phyloP scores from a whole-genome alignment of 2,113 vertebrate genomes.

The Alligator mississippiensis region DNA sequence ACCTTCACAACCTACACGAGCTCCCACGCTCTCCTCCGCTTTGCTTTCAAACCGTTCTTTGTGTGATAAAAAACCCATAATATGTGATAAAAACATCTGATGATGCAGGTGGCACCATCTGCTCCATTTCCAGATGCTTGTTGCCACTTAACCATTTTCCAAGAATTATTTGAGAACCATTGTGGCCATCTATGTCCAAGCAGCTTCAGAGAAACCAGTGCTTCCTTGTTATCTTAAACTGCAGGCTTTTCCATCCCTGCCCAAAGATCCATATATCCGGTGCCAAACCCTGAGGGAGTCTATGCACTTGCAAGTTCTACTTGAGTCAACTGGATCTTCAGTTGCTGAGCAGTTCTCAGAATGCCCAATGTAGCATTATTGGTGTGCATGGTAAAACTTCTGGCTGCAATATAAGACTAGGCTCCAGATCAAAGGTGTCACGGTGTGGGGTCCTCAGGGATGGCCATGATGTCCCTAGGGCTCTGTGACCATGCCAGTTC shows the following conservation, averaged over 20 bases:
- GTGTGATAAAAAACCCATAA: conserved; percentile 37
- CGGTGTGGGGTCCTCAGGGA: too few relatives aligned
- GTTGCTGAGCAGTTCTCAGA: not conserved
- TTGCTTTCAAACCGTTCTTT: conserved; percentile 33
- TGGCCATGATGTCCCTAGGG: too few relatives aligned
- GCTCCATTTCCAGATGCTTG: conserved; percentile 67
- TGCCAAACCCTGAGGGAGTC: not conserved
- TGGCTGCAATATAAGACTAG: not conserved
- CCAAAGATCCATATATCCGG: not conserved
- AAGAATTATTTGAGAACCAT: conserved; percentile 24
- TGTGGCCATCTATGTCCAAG: not conserved
- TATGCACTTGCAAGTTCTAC: not conserved
- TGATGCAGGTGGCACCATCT: conserved; percentile 71
- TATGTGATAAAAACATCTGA: conserved; percentile 70
- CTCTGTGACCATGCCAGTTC: too few relatives aligned
- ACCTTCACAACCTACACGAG: conserved; percentile 45
- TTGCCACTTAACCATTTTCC: conserved; percentile 1
- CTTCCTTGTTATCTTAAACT: not conserved
- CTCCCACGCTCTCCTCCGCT: conserved; percentile 30
- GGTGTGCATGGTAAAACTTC: not conserved
- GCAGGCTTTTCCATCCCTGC: not conserved
- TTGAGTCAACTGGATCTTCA: not conserved
- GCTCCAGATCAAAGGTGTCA: not conserved
- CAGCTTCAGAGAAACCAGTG: not conserved
- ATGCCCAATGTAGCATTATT: not conserved